Base-by-base conservation (phyloP, 2,797 vertebrate species). In the Spinibarbus caldwelli region DNA sequence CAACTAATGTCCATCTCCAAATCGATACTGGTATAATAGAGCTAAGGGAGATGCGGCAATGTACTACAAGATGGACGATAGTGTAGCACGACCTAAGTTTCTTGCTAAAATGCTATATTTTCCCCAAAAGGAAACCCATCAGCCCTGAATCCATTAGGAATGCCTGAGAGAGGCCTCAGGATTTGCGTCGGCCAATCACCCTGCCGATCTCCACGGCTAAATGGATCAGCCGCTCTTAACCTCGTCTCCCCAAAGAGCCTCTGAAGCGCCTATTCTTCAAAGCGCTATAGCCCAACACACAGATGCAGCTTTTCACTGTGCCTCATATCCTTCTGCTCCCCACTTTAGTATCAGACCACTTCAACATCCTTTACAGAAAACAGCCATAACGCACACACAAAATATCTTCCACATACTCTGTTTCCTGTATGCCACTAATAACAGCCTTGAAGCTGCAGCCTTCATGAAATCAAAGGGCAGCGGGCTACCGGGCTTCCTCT, bases 191-290 rank as follows among this genome's bases (percentile, higher is more conserved):
- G 68, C 87, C 81, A 49, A 86, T 86, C 89, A 72, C 9, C 34
- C 31, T 80, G 36, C 52, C 38, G 78, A 89, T 88, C 87, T 90
- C 84, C 87, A 52, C 80, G 45, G 75, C 88, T 92, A 94, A 95
- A 94, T 93, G 91, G 91, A 93, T 90, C 89, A 90, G 86, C 49
- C 54, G 88, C 85, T 92, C 92, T 94, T 94, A 94, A 93, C 92
- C 91, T 91, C 34, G 64, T 88, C 89, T 92, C 89, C 81, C 59
- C 43, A 86, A 91, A 92, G 87, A 91, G 93, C 90, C 90, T 90
- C 90, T 86, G 86, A 92, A 92, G 92, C 93, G 64, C 54, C 78
- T 76, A 34, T 79, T 79, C 81, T 87, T 84, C 67, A 88, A 91
- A 85, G 80, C 66, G 71, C 83, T 83, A 64, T 67, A 76, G 73